Evolutionary conservation across 1,140 invertebrate species (phyloP).

Genomic region (Nephila pilipes): DNA sequence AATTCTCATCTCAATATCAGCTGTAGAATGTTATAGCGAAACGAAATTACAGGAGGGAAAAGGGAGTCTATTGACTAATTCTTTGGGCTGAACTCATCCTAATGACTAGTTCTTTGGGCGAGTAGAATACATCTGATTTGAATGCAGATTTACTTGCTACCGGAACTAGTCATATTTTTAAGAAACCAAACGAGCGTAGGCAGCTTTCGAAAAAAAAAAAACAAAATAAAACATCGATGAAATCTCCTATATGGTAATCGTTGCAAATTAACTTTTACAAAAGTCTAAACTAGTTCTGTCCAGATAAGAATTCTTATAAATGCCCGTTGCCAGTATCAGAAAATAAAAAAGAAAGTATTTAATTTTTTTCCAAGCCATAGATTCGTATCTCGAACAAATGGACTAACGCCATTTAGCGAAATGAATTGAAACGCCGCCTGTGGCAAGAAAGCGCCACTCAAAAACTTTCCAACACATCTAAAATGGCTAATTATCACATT

Average conservation of each 20-base stretch:
- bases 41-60: background rate
- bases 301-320: conserved; percentile 7
- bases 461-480: background rate
- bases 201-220: no score
- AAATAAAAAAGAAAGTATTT: background rate
- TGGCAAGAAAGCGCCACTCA: background rate
- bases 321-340: background rate
- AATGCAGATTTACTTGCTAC: background rate
- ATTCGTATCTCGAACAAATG: background rate
- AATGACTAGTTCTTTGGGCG: background rate
- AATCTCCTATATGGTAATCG: background rate
- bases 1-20: background rate
- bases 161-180: background rate
- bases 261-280: background rate
- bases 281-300: background rate
- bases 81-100: background rate
- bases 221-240: background rate
- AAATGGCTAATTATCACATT: conserved; percentile 27
- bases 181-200: background rate
- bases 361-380: background rate
- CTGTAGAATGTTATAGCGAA: background rate
- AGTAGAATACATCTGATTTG: background rate
- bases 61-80: background rate
- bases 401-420: background rate
- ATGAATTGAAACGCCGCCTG: background rate